Base-by-base conservation (phyloP, 1,140 invertebrate species). In the Brachionus paranguensis region DNA sequence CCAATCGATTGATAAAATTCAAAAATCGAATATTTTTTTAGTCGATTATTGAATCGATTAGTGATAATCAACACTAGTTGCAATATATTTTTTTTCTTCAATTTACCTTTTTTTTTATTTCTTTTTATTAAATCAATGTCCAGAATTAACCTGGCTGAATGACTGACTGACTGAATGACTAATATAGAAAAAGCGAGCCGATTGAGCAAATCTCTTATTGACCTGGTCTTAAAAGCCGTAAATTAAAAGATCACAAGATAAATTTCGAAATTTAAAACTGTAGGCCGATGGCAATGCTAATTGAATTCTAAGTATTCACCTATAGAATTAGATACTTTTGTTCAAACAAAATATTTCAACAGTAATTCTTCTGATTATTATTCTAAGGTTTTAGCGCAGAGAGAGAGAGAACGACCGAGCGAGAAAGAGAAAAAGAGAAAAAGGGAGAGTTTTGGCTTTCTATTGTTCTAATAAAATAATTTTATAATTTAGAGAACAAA, bases 401-500 rank as follows among this genome's bases (percentile, higher is more conserved):
- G 5, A 24, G 12, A 64, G 11, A 64, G 24, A n/a, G n/a, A n/a
- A n/a, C n/a, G n/a, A n/a, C n/a, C 20, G 17, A 64, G 24, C 27
- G 7, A 24, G 27, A 14, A 0, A 11, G 0, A 68, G 33, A 29
- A n/a, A 68, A 11, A 64, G 12, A 5, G 20, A 60, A n/a, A 20
- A 1, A 60, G 20, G 10, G 10, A 27, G 17, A 27, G 53, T 60
- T 68, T 3, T 33, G 17, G 7, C 33, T 68, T 29, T 68, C 33
- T 41, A 33, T 29, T 68, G 33, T 68, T 68, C 17, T 68, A 68
- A 68, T 68, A 29, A 68, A 68, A 72, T 72, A 72, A 72, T 72
- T 72, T 72, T 72, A 72, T 72, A 72, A 72, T 72, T 72, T 72
- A 41, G 68, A 72, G 12, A 43, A 20, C 41, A 72, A 72, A 72